A percentile compares a stretch with the other conserved stretches of the same genome.
Conservation (phyloP, 37 sponge, comb jelly and placozoan species). For the Beroe forskalii region DNA sequence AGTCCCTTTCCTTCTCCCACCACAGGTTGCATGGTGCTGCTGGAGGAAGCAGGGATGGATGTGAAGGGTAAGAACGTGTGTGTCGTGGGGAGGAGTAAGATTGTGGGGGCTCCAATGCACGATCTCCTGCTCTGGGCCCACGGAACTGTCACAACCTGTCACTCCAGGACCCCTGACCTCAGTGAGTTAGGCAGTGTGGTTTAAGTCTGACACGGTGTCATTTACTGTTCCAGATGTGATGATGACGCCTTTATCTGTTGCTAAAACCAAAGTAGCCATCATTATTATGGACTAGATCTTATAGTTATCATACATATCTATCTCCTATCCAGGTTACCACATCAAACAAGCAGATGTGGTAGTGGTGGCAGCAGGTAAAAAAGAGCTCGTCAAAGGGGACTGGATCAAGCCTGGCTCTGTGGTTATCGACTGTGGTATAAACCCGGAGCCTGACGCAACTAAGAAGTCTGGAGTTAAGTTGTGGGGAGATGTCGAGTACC, state of each 20-base stretch:
- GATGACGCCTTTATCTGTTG: too few relatives aligned
- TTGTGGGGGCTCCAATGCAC: slow-evolving; percentile 62
- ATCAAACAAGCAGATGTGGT: slow-evolving; percentile 55
- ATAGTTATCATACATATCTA: too few relatives aligned
- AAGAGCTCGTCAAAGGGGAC: slow-evolving; percentile 56
- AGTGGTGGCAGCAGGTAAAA: slow-evolving; percentile 51
- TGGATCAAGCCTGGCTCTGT: slow-evolving; percentile 71
- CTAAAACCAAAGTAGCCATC: too few relatives aligned
- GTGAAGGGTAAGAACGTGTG: slow-evolving; percentile 65
- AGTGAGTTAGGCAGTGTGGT: too few relatives aligned
- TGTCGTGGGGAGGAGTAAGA: slow-evolving; percentile 63
- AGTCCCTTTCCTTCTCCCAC: too few relatives aligned
- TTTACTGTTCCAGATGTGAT: too few relatives aligned
- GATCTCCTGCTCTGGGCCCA: slow-evolving; percentile 58
- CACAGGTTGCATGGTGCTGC: slow-evolving; percentile 51
- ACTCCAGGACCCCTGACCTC: slow-evolving; percentile 62
- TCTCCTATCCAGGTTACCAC: slow-evolving; percentile 53
- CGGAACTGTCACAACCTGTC: slow-evolving; percentile 55
- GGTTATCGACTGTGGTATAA: slow-evolving; percentile 97
- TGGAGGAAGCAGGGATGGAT: slow-evolving; percentile 50
- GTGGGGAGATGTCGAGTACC: slow-evolving; percentile 93
- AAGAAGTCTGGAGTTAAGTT: slow-evolving; percentile 83
- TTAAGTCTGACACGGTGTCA: too few relatives aligned
- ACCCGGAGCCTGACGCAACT: slow-evolving; percentile 75
- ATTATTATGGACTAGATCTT: too few relatives aligned